Conservation (phyloP, 2,888 invertebrate species). For the Branchipolynoe longqiensis region DNA sequence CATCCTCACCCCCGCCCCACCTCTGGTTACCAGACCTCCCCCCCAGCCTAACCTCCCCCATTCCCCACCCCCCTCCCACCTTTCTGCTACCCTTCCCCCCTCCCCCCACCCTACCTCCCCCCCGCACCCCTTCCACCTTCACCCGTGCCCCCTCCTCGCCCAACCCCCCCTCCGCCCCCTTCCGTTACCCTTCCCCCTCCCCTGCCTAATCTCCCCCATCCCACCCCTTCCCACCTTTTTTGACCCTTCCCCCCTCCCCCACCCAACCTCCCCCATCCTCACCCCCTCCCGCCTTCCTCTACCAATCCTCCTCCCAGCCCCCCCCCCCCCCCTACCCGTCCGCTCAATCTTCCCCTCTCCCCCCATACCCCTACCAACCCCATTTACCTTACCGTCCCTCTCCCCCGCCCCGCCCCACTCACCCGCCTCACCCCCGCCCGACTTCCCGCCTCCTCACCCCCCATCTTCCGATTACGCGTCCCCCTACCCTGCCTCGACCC, state of each 20-base stretch:
- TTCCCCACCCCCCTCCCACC: neutral
- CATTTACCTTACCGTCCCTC: neutral
- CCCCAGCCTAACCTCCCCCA: neutral
- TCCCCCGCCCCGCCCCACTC: neutral
- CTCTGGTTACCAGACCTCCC: neutral
- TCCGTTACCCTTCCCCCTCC: too few relatives aligned
- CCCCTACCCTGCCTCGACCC: neutral
- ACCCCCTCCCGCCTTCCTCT: neutral
- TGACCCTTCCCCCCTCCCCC: neutral
- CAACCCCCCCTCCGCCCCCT: neutral
- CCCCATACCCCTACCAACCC: neutral
- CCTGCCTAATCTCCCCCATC: neutral
- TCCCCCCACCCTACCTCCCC: neutral
- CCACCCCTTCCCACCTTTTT: neutral
- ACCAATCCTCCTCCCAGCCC: neutral
- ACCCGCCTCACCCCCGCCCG: neutral
- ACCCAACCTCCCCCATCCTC: neutral
- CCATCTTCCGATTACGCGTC: neutral
- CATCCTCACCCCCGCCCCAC: neutral
- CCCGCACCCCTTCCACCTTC: neutral
- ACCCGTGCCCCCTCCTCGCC: neutral
- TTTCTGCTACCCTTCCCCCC: neutral
- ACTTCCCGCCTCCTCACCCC: neutral
- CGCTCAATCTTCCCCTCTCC: neutral
- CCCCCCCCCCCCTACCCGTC: neutral